Conservation (phyloP, 2,113 vertebrate species). For the Pelodiscus sinensis region DNA sequence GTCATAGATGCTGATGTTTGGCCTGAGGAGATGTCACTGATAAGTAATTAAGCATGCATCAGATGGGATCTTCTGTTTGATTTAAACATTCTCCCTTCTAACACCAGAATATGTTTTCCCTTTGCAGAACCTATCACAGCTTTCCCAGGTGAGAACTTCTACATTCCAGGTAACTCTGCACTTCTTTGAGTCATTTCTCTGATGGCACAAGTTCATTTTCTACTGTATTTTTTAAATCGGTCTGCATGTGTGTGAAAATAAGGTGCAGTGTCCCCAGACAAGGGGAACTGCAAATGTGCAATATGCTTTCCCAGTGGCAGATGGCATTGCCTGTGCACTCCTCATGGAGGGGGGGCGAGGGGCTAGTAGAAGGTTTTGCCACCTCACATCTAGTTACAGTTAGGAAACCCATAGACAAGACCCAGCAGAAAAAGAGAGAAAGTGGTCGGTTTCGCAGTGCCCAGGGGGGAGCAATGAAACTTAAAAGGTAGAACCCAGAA, state of each 20-base stretch:
- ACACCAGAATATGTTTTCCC: slow-evolving; percentile 30
- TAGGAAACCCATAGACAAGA: slow-evolving; percentile 60
- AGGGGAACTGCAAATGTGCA: slow-evolving; percentile 37
- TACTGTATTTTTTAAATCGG: not conserved
- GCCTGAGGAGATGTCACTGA: not conserved
- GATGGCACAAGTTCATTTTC: slow-evolving; percentile 53
- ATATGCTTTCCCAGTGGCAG: slow-evolving; percentile 55
- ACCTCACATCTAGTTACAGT: slow-evolving; percentile 49
- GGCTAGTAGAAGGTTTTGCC: slow-evolving; percentile 1
- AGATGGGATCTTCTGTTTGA: not conserved
- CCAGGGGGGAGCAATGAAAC: slow-evolving; percentile 59
- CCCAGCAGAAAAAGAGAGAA: slow-evolving; percentile 66
- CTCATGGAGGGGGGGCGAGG: slow-evolving; percentile 7
- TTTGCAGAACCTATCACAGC: slow-evolving; percentile 91
- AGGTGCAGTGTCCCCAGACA: slow-evolving; percentile 18
- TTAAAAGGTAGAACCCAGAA: slow-evolving; percentile 46
- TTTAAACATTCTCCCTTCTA: slow-evolving; percentile 11
- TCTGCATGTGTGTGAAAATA: slow-evolving; percentile 36
- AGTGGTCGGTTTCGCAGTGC: slow-evolving; percentile 39
- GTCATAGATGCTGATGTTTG: not conserved
- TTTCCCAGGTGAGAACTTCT: slow-evolving; percentile 90
- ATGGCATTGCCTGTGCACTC: slow-evolving; percentile 52
- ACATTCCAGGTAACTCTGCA: slow-evolving; percentile 82
- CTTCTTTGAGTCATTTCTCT: not conserved
- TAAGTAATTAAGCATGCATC: not conserved